Percentiles rank a stretch among this genome's conserved stretches.
Conservation (phyloP, 2,113 vertebrate species). For the Melierax canorus region DNA sequence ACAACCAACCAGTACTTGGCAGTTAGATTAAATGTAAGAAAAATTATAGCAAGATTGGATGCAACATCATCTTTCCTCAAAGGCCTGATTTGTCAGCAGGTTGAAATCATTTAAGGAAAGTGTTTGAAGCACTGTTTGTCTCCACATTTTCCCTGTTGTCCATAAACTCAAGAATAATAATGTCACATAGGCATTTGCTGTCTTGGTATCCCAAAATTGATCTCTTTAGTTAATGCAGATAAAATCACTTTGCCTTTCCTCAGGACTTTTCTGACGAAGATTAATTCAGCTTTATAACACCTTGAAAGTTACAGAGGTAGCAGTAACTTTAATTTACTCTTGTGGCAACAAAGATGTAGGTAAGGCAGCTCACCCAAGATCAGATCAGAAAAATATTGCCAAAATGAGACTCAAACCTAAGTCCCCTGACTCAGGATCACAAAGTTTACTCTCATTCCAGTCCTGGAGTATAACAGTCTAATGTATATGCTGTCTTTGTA, state of each 20-base stretch:
- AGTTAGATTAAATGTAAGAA: constrained; percentile 21
- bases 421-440: neutral
- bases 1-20: neutral
- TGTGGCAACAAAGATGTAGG: neutral
- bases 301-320: neutral
- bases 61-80: neutral
- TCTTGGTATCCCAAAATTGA: neutral
- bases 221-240: neutral
- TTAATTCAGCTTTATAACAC: neutral
- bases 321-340: neutral
- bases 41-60: neutral
- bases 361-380: neutral
- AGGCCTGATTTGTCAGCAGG: neutral
- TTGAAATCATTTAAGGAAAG: neutral
- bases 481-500: neutral
- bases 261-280: neutral
- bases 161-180: neutral
- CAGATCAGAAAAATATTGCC: neutral
- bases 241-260: neutral
- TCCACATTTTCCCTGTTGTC: neutral
- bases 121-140: neutral
- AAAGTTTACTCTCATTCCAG: neutral
- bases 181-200: neutral
- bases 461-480: neutral
- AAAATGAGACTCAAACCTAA: neutral